Evolutionary conservation across 2,797 vertebrate genomes (phyloP).

Genomic region (Ataeniobius toweri): DNA sequence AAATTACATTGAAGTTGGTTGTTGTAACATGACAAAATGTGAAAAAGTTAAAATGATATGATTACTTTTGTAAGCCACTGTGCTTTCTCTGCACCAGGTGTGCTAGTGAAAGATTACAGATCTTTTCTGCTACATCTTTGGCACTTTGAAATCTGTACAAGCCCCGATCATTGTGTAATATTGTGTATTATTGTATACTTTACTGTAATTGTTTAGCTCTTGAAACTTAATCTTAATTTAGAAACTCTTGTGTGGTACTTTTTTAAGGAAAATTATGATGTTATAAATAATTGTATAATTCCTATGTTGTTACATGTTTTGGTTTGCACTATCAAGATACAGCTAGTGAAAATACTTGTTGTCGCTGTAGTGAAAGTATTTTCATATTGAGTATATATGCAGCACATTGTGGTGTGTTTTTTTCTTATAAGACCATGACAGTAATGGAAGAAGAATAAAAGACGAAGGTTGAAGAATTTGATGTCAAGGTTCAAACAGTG

Average conservation of each 20-base stretch:
- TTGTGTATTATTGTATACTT: slow-evolving; percentile 82
- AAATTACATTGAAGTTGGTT: not conserved
- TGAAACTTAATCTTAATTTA: slow-evolving; percentile 70
- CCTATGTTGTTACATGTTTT: slow-evolving; percentile 71
- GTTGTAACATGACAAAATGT: not conserved
- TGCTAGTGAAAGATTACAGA: slow-evolving; percentile 34
- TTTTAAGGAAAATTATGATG: slow-evolving; percentile 61
- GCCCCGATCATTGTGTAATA: slow-evolving; percentile 75
- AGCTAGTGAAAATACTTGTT: slow-evolving; percentile 75
- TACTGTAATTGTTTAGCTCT: slow-evolving; percentile 74
- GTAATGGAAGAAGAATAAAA: not conserved
- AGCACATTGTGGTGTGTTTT: slow-evolving; percentile 50
- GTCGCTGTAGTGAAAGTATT: slow-evolving; percentile 81
- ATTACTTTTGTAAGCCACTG: not conserved
- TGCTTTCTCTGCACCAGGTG: slow-evolving; percentile 34
- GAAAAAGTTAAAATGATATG: not conserved
- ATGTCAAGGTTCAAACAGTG: not conserved
- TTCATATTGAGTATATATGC: slow-evolving; percentile 76
- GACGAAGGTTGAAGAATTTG: not conserved
- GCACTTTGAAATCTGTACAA: slow-evolving; percentile 59
- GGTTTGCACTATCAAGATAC: slow-evolving; percentile 72
- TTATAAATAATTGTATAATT: slow-evolving; percentile 57
- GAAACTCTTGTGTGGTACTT: slow-evolving; percentile 48
- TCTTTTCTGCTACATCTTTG: slow-evolving; percentile 73
- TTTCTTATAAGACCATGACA: slow-evolving; percentile 9